phyloP scores from a whole-genome alignment of 2,113 vertebrate species.

The Pycnonotus jocosus region DNA sequence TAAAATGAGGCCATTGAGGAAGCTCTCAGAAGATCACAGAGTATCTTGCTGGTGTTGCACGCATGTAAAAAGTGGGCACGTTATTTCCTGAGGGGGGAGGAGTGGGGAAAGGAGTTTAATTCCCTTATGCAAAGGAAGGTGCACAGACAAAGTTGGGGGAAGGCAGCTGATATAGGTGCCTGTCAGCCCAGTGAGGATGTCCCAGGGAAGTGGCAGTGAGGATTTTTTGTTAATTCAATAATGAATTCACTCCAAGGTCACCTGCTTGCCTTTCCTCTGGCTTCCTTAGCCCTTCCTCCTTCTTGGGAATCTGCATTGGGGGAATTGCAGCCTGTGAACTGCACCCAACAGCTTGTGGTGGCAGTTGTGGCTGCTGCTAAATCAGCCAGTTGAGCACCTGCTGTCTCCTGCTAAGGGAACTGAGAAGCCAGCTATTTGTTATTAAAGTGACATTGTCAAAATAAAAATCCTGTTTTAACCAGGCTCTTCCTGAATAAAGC shows the following conservation, averaged over 20 bases:
- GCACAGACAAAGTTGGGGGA: neutral
- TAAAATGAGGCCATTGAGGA: neutral
- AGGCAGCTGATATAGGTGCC: neutral
- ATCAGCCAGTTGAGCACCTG: conserved; percentile 62
- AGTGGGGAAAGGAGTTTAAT: neutral
- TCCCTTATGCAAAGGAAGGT: neutral
- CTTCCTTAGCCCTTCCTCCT: conserved; percentile 37
- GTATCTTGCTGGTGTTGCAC: neutral
- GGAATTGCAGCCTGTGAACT: conserved; percentile 53
- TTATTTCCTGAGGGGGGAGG: neutral
- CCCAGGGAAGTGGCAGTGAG: neutral
- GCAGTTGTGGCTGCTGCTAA: conserved; percentile 28
- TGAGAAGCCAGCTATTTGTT: conserved; percentile 21
- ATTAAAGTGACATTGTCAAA: conserved; percentile 27
- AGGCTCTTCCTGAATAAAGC: neutral
- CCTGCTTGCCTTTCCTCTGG: neutral
- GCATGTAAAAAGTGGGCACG: neutral
- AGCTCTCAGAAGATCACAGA: neutral
- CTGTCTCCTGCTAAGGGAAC: conserved; percentile 34
- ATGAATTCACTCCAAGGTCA: conserved; percentile 22
- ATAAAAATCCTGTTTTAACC: neutral
- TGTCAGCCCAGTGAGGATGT: neutral
- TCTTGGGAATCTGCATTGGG: neutral
- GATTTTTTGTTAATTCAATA: neutral
- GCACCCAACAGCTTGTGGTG: conserved; percentile 43